These are phyloP conservation scores for Sacculina carcini DNA, from an alignment of 2,888 invertebrate species.

Conservation along the genomic window DNA sequence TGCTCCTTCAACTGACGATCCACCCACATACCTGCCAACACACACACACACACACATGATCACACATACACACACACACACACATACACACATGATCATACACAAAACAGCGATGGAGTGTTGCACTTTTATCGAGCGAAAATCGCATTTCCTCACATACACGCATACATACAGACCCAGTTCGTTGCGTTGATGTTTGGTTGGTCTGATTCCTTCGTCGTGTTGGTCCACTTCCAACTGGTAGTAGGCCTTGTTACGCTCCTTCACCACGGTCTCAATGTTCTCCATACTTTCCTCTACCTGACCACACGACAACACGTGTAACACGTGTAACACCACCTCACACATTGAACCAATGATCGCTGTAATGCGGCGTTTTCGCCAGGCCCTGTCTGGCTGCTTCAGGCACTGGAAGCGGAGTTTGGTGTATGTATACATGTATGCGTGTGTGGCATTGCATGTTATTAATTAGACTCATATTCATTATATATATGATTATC, in stretches of 20 bases:
- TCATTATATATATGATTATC: too few relatives aligned
- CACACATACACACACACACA: neutral
- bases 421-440: too few relatives aligned
- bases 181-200: neutral
- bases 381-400: too few relatives aligned
- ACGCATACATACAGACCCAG: neutral
- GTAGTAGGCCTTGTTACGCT: constrained; percentile 71
- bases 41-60: neutral
- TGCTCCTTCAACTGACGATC: neutral
- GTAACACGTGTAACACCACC: neutral
- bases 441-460: too few relatives aligned
- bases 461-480: too few relatives aligned
- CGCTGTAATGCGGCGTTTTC: too few relatives aligned
- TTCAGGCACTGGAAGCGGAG: too few relatives aligned
- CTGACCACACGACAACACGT: too few relatives aligned
- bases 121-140: too few relatives aligned
- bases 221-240: constrained; percentile 62
- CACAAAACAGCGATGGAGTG: too few relatives aligned
- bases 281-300: constrained; percentile 82
- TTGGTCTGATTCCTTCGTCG: constrained; percentile 31
- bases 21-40: neutral
- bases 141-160: too few relatives aligned
- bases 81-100: constrained; percentile 3
- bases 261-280: constrained; percentile 63
- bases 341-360: neutral